Evolutionary conservation across 1,140 invertebrate species (phyloP).

Genomic region (Anoplophora glabripennis): DNA sequence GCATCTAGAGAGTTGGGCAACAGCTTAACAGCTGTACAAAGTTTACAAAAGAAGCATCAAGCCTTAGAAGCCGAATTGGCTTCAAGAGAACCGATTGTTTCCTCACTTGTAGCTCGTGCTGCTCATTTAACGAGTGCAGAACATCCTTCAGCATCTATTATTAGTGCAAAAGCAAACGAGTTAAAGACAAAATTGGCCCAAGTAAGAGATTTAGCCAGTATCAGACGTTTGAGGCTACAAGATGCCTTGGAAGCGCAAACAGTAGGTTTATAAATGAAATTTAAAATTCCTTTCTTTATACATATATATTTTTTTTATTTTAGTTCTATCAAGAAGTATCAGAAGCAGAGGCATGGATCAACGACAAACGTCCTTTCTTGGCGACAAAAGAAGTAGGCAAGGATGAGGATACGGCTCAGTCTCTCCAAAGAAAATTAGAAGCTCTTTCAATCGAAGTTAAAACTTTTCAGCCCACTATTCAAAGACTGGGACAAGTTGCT

Average conservation of each 20-base stretch:
- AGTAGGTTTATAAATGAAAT: conserved; percentile 49
- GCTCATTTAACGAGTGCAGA: conserved; percentile 76
- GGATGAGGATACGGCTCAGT: conserved; percentile 83
- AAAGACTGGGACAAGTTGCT: conserved; percentile 64
- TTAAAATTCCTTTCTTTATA: background rate
- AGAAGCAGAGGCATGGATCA: conserved; percentile 85
- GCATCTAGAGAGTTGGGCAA: conserved; percentile 69
- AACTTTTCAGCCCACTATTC: conserved; percentile 66
- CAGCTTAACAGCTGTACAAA: conserved; percentile 88
- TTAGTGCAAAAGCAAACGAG: conserved; percentile 63
- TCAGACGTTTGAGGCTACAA: conserved; percentile 66
- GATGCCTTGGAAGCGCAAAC: conserved; percentile 85
- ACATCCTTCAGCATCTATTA: conserved; percentile 75
- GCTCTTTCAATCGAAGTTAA: conserved; percentile 75
- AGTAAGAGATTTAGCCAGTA: conserved; percentile 68
- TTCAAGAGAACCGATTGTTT: conserved; percentile 77
- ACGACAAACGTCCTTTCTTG: conserved; percentile 75
- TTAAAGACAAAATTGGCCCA: conserved; percentile 63
- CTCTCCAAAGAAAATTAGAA: conserved; percentile 76
- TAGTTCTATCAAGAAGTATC: conserved; percentile 82
- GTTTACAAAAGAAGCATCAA: conserved; percentile 94
- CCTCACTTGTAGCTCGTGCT: conserved; percentile 67
- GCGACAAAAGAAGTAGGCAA: conserved; percentile 76
- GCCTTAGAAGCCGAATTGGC: conserved; percentile 79
- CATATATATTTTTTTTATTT: conserved; percentile 29